Evolutionary conservation across 2,888 invertebrate genomes (phyloP).

Genomic region (Athalia cordata): DNA sequence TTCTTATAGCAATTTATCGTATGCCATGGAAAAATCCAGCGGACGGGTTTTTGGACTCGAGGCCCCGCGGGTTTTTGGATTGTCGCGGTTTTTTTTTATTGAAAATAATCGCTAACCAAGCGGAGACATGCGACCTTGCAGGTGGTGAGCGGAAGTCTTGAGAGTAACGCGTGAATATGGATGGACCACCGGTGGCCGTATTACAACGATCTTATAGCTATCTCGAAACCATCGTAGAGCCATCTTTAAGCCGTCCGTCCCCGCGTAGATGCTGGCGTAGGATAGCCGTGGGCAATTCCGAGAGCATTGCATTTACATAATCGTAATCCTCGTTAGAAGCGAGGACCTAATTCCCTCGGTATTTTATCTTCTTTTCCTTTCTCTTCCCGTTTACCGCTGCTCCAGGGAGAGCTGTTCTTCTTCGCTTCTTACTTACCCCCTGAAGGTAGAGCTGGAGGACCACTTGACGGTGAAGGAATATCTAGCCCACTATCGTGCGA

Average conservation of each 20-base stretch:
- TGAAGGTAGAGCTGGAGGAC: background rate
- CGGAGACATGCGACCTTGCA: background rate
- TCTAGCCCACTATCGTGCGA: slow-evolving; percentile 16
- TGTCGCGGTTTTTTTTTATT: background rate
- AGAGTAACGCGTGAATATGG: slow-evolving; percentile 7
- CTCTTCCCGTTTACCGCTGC: slow-evolving; percentile 6
- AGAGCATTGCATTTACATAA: slow-evolving; percentile 70
- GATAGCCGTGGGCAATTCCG: slow-evolving; percentile 47
- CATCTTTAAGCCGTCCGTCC: slow-evolving; percentile 32
- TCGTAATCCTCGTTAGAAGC: slow-evolving; percentile 62
- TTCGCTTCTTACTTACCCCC: background rate
- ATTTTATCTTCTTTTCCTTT: slow-evolving; percentile 41
- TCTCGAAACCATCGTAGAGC: slow-evolving; percentile 20
- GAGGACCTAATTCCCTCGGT: slow-evolving; percentile 51
- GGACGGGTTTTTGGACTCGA: too few relatives aligned
- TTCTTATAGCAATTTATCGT: too few relatives aligned
- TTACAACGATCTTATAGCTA: slow-evolving; percentile 23
- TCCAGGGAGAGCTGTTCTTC: background rate
- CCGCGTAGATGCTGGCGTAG: slow-evolving; percentile 37
- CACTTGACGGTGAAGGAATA: background rate
- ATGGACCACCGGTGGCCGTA: slow-evolving; percentile 8
- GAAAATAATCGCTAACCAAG: background rate
- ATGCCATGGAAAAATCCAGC: too few relatives aligned
- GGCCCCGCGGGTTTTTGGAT: background rate
- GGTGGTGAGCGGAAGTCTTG: background rate